Evolutionary conservation across 2,113 vertebrate species (phyloP).

Genomic region (Siniperca chuatsi): DNA sequence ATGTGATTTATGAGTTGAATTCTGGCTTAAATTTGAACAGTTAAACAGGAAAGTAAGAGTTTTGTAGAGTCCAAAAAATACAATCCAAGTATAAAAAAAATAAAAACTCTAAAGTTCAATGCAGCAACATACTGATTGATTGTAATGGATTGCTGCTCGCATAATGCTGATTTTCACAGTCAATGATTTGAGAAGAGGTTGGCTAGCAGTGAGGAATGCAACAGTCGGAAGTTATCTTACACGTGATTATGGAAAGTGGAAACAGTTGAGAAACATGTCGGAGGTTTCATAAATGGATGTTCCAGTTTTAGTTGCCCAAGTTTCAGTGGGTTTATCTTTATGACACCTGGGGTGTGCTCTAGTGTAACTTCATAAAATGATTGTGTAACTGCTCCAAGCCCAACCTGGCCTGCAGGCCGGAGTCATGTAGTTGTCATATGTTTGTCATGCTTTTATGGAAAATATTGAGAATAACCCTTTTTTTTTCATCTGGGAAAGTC

Average conservation of each 20-base stretch:
- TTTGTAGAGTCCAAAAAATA: background rate
- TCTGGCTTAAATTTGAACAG: background rate
- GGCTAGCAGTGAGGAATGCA: background rate
- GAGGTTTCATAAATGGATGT: constrained; percentile 47
- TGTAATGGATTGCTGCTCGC: constrained; percentile 10
- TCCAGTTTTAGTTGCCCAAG: constrained; percentile 62
- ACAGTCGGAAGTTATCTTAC: background rate
- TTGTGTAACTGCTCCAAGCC: constrained; percentile 74
- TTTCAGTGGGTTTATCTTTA: constrained; percentile 83
- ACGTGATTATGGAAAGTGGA: constrained; percentile 15
- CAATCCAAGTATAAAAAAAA: background rate
- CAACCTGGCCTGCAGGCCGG: constrained; percentile 25
- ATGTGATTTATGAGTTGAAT: background rate
- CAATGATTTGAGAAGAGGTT: constrained; percentile 26
- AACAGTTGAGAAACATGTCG: constrained; percentile 19
- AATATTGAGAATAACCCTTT: background rate
- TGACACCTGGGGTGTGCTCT: constrained; percentile 65
- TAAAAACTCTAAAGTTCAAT: background rate
- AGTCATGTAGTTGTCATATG: constrained; percentile 14
- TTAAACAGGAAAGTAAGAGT: background rate
- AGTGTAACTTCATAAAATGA: constrained; percentile 71
- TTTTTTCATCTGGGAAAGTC: background rate
- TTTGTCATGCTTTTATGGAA: background rate
- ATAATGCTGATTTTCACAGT: background rate
- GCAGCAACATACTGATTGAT: background rate